These are phyloP conservation scores for Acleris literana DNA, from an alignment of 2,888 invertebrate species.

Conservation along the genomic window DNA sequence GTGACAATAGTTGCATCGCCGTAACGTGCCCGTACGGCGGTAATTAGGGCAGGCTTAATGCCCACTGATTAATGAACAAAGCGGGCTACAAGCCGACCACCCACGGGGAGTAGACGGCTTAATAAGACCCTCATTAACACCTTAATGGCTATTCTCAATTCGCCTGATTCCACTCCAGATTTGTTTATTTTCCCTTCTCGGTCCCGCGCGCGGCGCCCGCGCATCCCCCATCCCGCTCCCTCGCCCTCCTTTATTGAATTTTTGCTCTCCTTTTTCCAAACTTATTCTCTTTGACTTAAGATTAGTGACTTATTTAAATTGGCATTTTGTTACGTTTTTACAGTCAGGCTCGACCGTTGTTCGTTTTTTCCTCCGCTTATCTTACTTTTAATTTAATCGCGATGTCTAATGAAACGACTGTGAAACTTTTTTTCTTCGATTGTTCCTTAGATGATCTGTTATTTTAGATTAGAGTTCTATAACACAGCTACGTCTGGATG, in stretches of 20 bases:
- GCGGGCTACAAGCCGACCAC: conserved; percentile 74
- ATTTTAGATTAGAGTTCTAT: conserved; percentile 20
- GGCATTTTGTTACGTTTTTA: conserved; percentile 79
- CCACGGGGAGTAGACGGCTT: conserved; percentile 81
- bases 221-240: conserved; percentile 57
- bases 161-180: conserved; percentile 77
- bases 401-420: conserved; percentile 56
- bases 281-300: conserved; percentile 81
- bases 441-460: conserved; percentile 39
- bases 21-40: conserved; percentile 50
- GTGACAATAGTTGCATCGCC: conserved; percentile 31
- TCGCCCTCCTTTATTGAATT: conserved; percentile 76
- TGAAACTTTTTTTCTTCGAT: conserved; percentile 41
- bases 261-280: conserved; percentile 77
- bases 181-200: conserved; percentile 73
- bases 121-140: conserved; percentile 83
- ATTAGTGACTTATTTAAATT: conserved; percentile 82
- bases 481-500: neutral
- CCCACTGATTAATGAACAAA: conserved; percentile 77
- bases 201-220: conserved; percentile 52
- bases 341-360: conserved; percentile 55
- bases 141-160: conserved; percentile 83
- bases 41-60: conserved; percentile 75
- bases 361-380: conserved; percentile 59
- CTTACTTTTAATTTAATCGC: conserved; percentile 69